phyloP scores from a whole-genome alignment of 2,797 vertebrate species.

The Sebastes steindachneri region DNA sequence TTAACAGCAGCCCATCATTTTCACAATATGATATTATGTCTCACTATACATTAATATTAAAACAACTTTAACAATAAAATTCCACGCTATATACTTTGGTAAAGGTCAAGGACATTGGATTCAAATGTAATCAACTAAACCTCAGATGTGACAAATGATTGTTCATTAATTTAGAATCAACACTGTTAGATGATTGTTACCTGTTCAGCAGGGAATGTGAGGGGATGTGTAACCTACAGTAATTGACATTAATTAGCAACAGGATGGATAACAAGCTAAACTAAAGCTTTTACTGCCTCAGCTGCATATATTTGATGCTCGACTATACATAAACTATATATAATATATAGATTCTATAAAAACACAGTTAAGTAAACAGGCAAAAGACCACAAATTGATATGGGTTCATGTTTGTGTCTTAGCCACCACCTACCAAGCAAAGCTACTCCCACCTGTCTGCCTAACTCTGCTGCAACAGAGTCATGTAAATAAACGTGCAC shows the following conservation, averaged over 20 bases:
- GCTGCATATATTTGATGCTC: background rate
- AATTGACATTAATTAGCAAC: conserved; percentile 41
- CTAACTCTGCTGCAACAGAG: background rate
- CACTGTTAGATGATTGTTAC: conserved; percentile 25
- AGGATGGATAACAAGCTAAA: conserved; percentile 10
- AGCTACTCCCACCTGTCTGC: background rate
- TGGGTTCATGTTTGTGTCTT: no score
- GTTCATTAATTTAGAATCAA: background rate
- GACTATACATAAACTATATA: background rate
- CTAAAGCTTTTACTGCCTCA: conserved; percentile 1
- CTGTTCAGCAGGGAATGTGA: conserved; percentile 14
- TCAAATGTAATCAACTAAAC: background rate
- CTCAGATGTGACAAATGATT: conserved; percentile 5
- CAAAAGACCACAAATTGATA: conserved; percentile 1
- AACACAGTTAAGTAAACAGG: conserved; percentile 9
- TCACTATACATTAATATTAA: background rate
- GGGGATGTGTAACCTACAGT: conserved; percentile 15
- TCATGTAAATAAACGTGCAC: background rate
- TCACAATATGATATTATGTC: background rate
- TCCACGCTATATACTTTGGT: background rate
- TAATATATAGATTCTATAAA: conserved; percentile 1
- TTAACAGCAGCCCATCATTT: conserved; percentile 3
- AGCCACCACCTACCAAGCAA: no score
- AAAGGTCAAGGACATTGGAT: background rate
- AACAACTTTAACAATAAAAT: background rate